Evolutionary conservation across 2,888 invertebrate genomes (phyloP).

Genomic region (Beris chalybata): DNA sequence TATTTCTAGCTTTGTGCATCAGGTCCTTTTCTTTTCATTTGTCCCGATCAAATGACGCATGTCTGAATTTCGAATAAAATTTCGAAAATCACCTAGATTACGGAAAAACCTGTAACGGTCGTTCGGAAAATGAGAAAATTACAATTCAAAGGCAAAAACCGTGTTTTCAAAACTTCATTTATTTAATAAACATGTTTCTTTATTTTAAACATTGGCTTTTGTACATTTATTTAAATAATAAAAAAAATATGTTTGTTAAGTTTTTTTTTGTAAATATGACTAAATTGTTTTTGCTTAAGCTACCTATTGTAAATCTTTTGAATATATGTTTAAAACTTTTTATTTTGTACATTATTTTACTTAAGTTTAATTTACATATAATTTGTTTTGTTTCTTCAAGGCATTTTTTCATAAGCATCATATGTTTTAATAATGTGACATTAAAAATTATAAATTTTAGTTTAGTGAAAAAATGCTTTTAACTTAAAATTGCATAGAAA

Average conservation of each 20-base stretch:
- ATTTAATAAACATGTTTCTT: constrained; percentile 10
- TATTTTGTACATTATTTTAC: constrained; percentile 12
- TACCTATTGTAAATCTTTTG: constrained; percentile 1
- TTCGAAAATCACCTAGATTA: too few relatives aligned
- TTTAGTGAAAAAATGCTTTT: neutral
- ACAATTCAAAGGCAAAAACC: neutral
- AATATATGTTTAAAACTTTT: constrained; percentile 17
- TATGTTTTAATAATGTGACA: constrained; percentile 4
- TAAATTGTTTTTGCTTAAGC: too few relatives aligned
- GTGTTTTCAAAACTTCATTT: neutral
- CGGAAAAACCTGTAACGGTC: too few relatives aligned
- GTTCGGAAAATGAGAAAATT: too few relatives aligned
- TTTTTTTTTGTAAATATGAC: too few relatives aligned
- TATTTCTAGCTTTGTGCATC: constrained; percentile 30
- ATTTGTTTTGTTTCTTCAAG: constrained; percentile 1
- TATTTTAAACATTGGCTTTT: too few relatives aligned
- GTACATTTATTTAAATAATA: too few relatives aligned
- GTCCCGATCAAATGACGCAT: constrained; percentile 37
- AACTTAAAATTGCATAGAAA: neutral
- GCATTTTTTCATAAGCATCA: too few relatives aligned
- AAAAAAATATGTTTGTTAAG: too few relatives aligned
- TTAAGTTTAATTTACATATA: constrained; percentile 19
- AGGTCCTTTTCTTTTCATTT: constrained; percentile 22
- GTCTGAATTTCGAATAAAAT: constrained; percentile 1
- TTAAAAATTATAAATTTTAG: neutral